Conservation (phyloP, 2,888 invertebrate species). For the Marasmarcha lunaedactyla region DNA sequence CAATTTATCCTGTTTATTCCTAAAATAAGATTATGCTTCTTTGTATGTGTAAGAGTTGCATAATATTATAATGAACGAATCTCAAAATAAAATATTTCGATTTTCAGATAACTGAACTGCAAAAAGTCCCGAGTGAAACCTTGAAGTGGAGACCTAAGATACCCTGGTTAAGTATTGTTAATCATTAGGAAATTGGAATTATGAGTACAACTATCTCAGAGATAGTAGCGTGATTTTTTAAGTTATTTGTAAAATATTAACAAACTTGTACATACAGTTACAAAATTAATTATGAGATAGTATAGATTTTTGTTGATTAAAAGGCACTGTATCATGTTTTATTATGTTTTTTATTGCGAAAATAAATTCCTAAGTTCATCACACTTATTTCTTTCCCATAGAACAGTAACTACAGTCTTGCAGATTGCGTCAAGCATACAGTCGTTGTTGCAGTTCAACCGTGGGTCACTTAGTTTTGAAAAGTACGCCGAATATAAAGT, state of each 20-base stretch:
- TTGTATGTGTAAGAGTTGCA: too few relatives aligned
- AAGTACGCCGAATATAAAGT: slow-evolving; percentile 66
- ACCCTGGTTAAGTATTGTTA: slow-evolving; percentile 62
- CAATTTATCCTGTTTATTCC: too few relatives aligned
- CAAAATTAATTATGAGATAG: too few relatives aligned
- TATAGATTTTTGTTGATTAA: too few relatives aligned
- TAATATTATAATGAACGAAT: too few relatives aligned
- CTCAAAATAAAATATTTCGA: too few relatives aligned
- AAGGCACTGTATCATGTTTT: too few relatives aligned
- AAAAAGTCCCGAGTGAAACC: slow-evolving; percentile 66
- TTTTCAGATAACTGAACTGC: slow-evolving; percentile 66
- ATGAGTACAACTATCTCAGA: slow-evolving; percentile 12
- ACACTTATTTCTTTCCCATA: slow-evolving; percentile 52
- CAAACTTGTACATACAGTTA: slow-evolving; percentile 5
- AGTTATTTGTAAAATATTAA: slow-evolving; percentile 11
- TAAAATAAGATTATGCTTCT: too few relatives aligned
- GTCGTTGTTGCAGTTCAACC: slow-evolving; percentile 50
- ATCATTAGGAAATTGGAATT: slow-evolving; percentile 24
- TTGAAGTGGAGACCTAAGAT: slow-evolving; percentile 69
- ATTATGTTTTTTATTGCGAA: too few relatives aligned
- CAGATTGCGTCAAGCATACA: slow-evolving; percentile 69
- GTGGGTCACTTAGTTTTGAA: slow-evolving; percentile 58
- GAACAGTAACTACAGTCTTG: slow-evolving; percentile 64
- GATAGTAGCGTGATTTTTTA: slow-evolving; percentile 8
- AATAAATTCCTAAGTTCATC: slow-evolving; percentile 25